These are phyloP conservation scores for Poeciliopsis turrubarensis DNA, from an alignment of 2,113 vertebrate species.

Conservation along the genomic window DNA sequence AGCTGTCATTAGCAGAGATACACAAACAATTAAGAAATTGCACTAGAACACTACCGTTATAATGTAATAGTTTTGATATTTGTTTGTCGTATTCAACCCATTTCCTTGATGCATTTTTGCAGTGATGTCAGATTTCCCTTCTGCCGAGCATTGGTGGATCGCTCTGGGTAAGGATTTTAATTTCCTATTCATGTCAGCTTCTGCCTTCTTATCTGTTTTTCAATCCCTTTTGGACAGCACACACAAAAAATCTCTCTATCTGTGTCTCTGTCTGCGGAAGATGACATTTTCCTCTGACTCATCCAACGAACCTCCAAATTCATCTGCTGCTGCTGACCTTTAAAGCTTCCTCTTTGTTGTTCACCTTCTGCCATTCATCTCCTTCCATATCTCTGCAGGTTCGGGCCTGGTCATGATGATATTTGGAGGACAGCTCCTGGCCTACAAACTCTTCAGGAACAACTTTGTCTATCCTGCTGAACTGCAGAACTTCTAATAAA, in stretches of 20 bases:
- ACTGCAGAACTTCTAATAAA: constrained; percentile 86
- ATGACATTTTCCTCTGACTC: background rate
- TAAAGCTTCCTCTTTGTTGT: background rate
- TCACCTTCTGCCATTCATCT: background rate
- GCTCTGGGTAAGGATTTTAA: constrained; percentile 74
- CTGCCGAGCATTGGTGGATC: constrained; percentile 82
- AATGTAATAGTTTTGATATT: background rate
- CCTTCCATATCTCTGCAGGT: constrained; percentile 73
- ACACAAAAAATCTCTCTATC: background rate
- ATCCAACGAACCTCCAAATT: background rate
- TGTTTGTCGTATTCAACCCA: background rate
- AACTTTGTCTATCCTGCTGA: constrained; percentile 88
- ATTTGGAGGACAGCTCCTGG: constrained; percentile 86
- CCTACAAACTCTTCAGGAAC: constrained; percentile 87
- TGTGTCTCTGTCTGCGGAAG: background rate
- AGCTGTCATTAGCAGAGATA: background rate
- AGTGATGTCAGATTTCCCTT: constrained; percentile 81
- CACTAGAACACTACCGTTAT: background rate
- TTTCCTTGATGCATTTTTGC: constrained; percentile 23
- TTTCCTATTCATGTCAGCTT: background rate
- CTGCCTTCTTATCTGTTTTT: background rate
- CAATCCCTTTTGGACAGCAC: background rate
- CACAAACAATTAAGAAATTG: background rate
- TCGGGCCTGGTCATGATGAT: constrained; percentile 89
- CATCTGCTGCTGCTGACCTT: background rate